Base-by-base conservation (phyloP, 1,140 invertebrate species). In the Penaeus vannamei region DNA sequence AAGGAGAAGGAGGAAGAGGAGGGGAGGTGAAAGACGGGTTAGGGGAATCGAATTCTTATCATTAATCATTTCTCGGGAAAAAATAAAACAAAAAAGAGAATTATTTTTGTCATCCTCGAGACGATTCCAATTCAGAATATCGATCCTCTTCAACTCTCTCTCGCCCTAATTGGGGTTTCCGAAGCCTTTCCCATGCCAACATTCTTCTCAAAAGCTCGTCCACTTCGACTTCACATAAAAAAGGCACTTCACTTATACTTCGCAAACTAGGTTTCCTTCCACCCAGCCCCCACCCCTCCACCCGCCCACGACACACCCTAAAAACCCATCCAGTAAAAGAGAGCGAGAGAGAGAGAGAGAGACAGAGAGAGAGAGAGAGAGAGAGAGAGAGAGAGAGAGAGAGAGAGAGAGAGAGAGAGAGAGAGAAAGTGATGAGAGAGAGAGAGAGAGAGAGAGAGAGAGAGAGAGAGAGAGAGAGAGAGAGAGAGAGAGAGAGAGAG, bases 351-450 rank as follows among this genome's bases (percentile, higher is more conserved):
- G n/a, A 72, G 69, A 72, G n/a, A 26, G n/a, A 72, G 69, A 72
- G n/a, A 72, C 14, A 72, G 69, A 72, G n/a, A 26, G n/a, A 72
- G 69, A 72, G n/a, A 72, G n/a, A 72, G 69, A 69, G 66, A 69
- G 66, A 69, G 66, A 3, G 66, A 69, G 66, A 69, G 66, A 69
- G 66, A 69, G 66, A 17, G 4, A 69, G 10, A 14, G n/a, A 14
- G 66, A 23, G 29, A 29, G 12, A 69, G 29, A 10, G n/a, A 69
- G n/a, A 10, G 14, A 69, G 1, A 26, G 66, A 14, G 29, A 20
- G 29, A 20, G n/a, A 10, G 66, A 69, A n/a, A n/a, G n/a, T 19
- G 32, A 32, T n/a, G 66, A 72, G n/a, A 72, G 14, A 32, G 12
- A 72, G 80, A 32, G 53, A 83, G 32, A 60, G 32, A n/a, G 80